A percentile compares a stretch with the other conserved stretches of the same genome.
These are phyloP conservation scores for Melanotaenia duboulayi DNA, from an alignment of 2,113 vertebrate genomes.

Conservation along the genomic window DNA sequence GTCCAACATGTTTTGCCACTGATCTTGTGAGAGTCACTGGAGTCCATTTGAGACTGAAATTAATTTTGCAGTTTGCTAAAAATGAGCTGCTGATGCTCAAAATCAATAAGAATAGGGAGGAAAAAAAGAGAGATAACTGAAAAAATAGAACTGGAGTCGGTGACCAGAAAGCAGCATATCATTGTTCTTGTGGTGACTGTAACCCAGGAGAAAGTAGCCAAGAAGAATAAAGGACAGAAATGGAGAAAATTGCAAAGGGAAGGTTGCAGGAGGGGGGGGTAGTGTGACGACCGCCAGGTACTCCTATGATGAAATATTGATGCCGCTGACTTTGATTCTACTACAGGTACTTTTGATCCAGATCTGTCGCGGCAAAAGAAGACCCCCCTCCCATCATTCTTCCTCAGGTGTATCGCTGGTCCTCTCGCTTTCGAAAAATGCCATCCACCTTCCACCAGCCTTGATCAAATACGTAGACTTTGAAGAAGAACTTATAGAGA, in stretches of 20 bases:
- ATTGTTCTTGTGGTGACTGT: too few species aligned
- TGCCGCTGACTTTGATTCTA: constrained; percentile 74
- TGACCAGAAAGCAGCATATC: too few species aligned
- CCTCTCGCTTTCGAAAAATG: constrained; percentile 62
- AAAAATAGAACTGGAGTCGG: not conserved
- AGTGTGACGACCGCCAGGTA: constrained; percentile 35
- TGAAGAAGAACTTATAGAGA: constrained; percentile 57
- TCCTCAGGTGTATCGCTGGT: constrained; percentile 56
- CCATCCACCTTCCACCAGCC: constrained; percentile 48
- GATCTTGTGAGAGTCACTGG: too few species aligned
- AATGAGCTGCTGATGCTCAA: too few species aligned
- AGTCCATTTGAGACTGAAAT: too few species aligned
- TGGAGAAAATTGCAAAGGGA: constrained; percentile 19
- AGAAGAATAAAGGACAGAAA: constrained; percentile 16
- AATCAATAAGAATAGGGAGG: too few species aligned
- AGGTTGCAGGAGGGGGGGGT: constrained; percentile 26
- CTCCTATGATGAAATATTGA: constrained; percentile 78
- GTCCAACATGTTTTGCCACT: too few species aligned
- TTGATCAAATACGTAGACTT: constrained; percentile 70
- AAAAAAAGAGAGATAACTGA: too few species aligned
- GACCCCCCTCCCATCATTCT: constrained; percentile 17
- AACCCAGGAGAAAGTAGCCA: not conserved
- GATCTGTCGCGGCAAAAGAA: constrained; percentile 59
- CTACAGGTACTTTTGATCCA: constrained; percentile 76
- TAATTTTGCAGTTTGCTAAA: too few species aligned